These are phyloP conservation scores for Scaeva pyrastri DNA, from an alignment of 2,888 invertebrate species.

Conservation along the genomic window DNA sequence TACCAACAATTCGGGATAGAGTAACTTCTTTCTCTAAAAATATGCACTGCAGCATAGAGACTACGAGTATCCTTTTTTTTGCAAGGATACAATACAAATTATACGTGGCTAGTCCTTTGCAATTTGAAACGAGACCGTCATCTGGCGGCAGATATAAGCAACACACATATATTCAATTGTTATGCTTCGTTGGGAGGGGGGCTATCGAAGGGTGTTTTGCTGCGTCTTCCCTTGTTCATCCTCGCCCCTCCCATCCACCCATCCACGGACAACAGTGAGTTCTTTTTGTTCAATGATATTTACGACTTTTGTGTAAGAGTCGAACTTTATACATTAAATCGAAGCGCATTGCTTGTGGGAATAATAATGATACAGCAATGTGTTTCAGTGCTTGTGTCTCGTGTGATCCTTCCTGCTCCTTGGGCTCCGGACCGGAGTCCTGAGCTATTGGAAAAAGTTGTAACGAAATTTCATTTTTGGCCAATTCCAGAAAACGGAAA, in stretches of 20 bases:
- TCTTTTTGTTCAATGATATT: slow-evolving; percentile 65
- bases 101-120: slow-evolving; percentile 41
- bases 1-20: not conserved
- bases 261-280: slow-evolving; percentile 17
- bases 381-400: slow-evolving; percentile 16
- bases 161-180: slow-evolving; percentile 67
- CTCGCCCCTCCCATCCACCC: not conserved
- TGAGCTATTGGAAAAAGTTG: slow-evolving; percentile 43
- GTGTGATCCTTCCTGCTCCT: slow-evolving; percentile 18
- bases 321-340: slow-evolving; percentile 72
- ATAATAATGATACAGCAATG: slow-evolving; percentile 68
- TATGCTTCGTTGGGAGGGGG: slow-evolving; percentile 57
- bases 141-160: slow-evolving; percentile 56
- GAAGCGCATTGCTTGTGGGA: slow-evolving; percentile 70
- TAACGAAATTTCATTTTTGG: slow-evolving; percentile 48
- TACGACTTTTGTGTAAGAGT: slow-evolving; percentile 67
- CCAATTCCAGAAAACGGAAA: slow-evolving; percentile 45
- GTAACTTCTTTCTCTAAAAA: slow-evolving; percentile 16
- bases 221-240: too few species aligned
- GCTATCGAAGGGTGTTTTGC: not conserved
- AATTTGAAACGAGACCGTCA: slow-evolving; percentile 33
- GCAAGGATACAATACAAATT: slow-evolving; percentile 48
- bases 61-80: slow-evolving; percentile 9
- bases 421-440: too few species aligned
- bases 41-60: slow-evolving; percentile 21